These are phyloP conservation scores for Folsomia manolachei DNA, from an alignment of 2,888 invertebrate species.

Conservation along the genomic window DNA sequence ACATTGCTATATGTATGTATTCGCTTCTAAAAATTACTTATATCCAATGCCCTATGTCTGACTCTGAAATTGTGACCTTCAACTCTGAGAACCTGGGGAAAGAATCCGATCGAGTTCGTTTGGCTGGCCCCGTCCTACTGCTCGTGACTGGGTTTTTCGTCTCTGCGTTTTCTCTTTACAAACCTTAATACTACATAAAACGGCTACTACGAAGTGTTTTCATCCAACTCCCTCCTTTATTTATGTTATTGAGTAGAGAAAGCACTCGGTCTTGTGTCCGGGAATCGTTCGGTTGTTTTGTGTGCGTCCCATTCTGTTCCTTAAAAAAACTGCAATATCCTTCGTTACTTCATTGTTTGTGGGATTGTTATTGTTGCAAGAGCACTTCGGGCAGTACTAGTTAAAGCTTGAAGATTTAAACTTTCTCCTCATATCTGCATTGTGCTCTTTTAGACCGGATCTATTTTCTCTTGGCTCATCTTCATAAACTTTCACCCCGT, in stretches of 20 bases:
- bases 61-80: slow-evolving; percentile 10
- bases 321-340: background rate
- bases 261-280: slow-evolving; percentile 17
- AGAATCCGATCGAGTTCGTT: background rate
- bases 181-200: background rate
- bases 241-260: background rate
- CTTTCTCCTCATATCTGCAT: too few relatives aligned
- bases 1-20: background rate
- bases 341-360: background rate
- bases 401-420: too few relatives aligned
- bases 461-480: too few relatives aligned
- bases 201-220: background rate
- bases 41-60: background rate
- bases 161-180: slow-evolving; percentile 1
- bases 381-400: too few relatives aligned
- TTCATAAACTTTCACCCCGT: too few relatives aligned
- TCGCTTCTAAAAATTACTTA: background rate
- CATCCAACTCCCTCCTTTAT: background rate
- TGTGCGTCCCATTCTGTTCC: background rate
- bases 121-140: too few relatives aligned
- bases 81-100: slow-evolving; percentile 1
- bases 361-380: too few relatives aligned
- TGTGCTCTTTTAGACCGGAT: too few relatives aligned
- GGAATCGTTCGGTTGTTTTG: slow-evolving; percentile 1
- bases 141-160: background rate